Evolutionary conservation across 2,888 invertebrate genomes (phyloP), one percentile per base, ranked within the genome.

Genomic region (Dicroscelio sp.): DNA sequence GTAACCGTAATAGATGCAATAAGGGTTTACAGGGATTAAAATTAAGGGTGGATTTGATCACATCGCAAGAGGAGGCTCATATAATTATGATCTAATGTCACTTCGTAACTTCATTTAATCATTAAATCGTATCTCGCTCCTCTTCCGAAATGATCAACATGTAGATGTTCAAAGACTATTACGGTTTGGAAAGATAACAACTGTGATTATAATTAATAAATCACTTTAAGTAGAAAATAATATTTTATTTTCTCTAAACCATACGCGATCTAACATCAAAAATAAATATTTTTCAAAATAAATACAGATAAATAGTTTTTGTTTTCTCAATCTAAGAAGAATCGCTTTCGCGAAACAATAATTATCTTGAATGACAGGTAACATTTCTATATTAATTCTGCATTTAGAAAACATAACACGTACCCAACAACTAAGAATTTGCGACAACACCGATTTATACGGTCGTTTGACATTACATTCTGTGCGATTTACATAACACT

Each of bases 101-200:
- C 58, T 58, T 58, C n/a, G 58, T 58, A 58, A 58, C n/a, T n/a
- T 58, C 58, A 23, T 78, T 75, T 52, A 71, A n/a, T n/a, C n/a
- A n/a, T n/a, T n/a, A n/a, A n/a, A n/a, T n/a, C n/a, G n/a, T n/a
- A n/a, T n/a, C n/a, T n/a, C n/a, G n/a, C n/a, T n/a, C n/a, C n/a
- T n/a, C n/a, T n/a, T n/a, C n/a, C n/a, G n/a, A n/a, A n/a, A 58
- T 58, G 82, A 71, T 71, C 69, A 69, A 82, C 58, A 23, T 82
- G 58, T 71, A 82, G 82, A 71, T 82, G 82, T 82, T 82, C 38
- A 38, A 82, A 82, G 69, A 12, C n/a, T 52, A 23, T 71, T 71
- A 82, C 58, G 82, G 31, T 52, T 48, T 38, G 4, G 35, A 65
- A 69, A 80, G 30, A n/a, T n/a, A 3, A 23, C 2, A 23, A n/a